Percentiles rank a stretch among this genome's conserved stretches.
These are phyloP conservation scores for Drosophila grimshawi DNA, from an alignment of 1,140 invertebrate species.

Conservation along the genomic window DNA sequence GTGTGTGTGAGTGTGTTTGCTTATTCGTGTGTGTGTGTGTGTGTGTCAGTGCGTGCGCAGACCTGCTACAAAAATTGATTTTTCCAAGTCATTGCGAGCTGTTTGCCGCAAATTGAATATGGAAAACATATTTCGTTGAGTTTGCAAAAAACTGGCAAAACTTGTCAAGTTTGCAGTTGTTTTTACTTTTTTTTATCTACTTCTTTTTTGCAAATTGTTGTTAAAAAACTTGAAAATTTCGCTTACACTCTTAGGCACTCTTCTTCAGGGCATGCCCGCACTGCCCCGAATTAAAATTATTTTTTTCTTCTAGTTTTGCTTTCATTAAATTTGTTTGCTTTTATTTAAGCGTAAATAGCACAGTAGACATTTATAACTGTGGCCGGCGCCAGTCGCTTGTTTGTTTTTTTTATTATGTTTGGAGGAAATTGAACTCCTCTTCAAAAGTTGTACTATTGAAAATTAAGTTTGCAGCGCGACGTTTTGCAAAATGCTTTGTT, in stretches of 20 bases:
- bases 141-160: slow-evolving; percentile 22
- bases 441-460: slow-evolving; percentile 13
- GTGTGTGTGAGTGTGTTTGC: slow-evolving; percentile 2
- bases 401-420: slow-evolving; percentile 24
- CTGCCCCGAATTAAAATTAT: slow-evolving; percentile 7
- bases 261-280: slow-evolving; percentile 22
- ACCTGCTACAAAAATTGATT: slow-evolving; percentile 74
- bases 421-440: slow-evolving; percentile 17
- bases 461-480: slow-evolving; percentile 41
- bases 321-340: slow-evolving; percentile 11
- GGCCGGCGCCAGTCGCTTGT: slow-evolving; percentile 37
- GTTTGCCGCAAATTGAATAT: slow-evolving; percentile 54
- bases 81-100: slow-evolving; percentile 68
- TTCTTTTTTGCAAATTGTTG: slow-evolving; percentile 21
- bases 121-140: slow-evolving; percentile 22
- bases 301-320: neutral
- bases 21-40: neutral
- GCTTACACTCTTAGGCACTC: slow-evolving; percentile 25
- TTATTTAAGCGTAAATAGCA: slow-evolving; percentile 30
- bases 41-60: slow-evolving; percentile 61
- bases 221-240: slow-evolving; percentile 11
- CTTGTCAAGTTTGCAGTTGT: neutral
- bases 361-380: slow-evolving; percentile 22
- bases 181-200: neutral
- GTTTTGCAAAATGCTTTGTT: slow-evolving; percentile 15